A percentile compares a stretch with the other conserved stretches of the same genome.
Conservation (phyloP, 2,113 vertebrate genomes). For the Myrmophylax atrothorax region DNA sequence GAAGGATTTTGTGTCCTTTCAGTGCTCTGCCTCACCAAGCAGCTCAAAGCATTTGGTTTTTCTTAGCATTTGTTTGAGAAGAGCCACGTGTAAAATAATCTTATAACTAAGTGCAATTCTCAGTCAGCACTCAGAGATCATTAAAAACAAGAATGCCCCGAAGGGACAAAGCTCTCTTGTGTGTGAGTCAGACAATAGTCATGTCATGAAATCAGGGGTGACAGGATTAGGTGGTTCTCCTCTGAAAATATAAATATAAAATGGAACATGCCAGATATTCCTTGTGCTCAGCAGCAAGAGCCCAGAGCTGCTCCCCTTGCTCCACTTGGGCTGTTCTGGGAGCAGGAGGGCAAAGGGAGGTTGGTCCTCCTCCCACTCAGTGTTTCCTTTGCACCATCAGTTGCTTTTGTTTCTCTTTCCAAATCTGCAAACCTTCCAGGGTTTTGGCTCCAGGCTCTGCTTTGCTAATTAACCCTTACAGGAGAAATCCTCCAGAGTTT, state of each 20-base stretch:
- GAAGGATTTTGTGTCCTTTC: not conserved
- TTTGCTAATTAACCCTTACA: slow-evolving; percentile 41
- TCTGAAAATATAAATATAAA: slow-evolving; percentile 21
- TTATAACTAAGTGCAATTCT: not conserved
- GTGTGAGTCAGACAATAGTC: slow-evolving; percentile 39
- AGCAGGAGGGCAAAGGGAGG: slow-evolving; percentile 1
- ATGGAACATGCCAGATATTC: not conserved
- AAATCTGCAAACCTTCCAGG: slow-evolving; percentile 30
- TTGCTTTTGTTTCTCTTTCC: slow-evolving; percentile 19
- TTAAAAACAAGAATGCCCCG: not conserved
- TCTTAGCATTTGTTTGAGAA: not conserved
- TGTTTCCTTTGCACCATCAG: not conserved
- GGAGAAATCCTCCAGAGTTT: slow-evolving; percentile 20
- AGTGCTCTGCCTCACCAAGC: not conserved
- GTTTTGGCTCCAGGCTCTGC: slow-evolving; percentile 23
- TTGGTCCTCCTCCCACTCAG: not conserved
- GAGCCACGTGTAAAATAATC: not conserved
- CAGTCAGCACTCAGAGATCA: not conserved
- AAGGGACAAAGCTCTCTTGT: slow-evolving; percentile 10
- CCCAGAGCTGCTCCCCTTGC: not conserved
- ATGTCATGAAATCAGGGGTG: slow-evolving; percentile 58
- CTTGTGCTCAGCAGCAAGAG: not conserved
- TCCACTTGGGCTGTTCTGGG: not conserved
- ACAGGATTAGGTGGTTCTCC: slow-evolving; percentile 38
- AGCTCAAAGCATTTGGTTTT: not conserved